A percentile compares a stretch with the other conserved stretches of the same genome.
Evolutionary conservation across 2,888 invertebrate species (phyloP).

Genomic region (Panzeria rudis): DNA sequence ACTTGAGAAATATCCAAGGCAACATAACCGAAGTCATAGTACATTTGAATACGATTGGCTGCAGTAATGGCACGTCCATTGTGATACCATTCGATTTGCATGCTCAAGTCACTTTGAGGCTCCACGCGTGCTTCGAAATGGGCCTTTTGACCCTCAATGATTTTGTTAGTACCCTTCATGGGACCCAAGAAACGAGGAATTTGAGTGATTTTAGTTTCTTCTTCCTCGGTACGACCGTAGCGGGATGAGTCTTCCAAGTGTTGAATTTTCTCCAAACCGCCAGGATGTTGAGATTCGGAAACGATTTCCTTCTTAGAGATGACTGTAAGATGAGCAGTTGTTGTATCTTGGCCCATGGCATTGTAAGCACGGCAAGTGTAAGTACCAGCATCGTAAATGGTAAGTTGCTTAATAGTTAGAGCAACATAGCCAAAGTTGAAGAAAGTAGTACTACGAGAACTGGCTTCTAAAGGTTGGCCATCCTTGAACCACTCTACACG

Average conservation of each 20-base stretch:
- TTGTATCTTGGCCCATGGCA: slow-evolving; percentile 92
- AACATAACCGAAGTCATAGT: slow-evolving; percentile 98
- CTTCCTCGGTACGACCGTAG: slow-evolving; percentile 88
- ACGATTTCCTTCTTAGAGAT: slow-evolving; percentile 93
- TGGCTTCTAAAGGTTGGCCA: slow-evolving; percentile 94
- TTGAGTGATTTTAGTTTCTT: slow-evolving; percentile 90
- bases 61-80: slow-evolving; percentile 95
- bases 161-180: slow-evolving; percentile 95
- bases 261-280: slow-evolving; percentile 95
- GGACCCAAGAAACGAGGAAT: slow-evolving; percentile 95
- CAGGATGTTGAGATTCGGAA: slow-evolving; percentile 95
- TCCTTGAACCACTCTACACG: slow-evolving; percentile 97
- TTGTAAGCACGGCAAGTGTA: slow-evolving; percentile 96
- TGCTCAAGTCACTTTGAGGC: slow-evolving; percentile 96
- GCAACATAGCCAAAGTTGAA: slow-evolving; percentile 98
- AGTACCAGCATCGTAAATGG: slow-evolving; percentile 93
- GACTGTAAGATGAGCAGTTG: slow-evolving; percentile 92
- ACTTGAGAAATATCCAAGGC: slow-evolving; percentile 97
- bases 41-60: slow-evolving; percentile 96
- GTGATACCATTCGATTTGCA: slow-evolving; percentile 98
- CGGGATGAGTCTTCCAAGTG: slow-evolving; percentile 93
- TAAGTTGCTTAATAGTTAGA: slow-evolving; percentile 95
- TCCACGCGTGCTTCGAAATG: slow-evolving; percentile 98
- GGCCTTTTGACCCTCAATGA: slow-evolving; percentile 96
- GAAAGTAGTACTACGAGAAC: slow-evolving; percentile 95